Evolutionary conservation across 2,113 vertebrate genomes (phyloP), one percentile per base, ranked within the genome.

Genomic region (Microcebus griseorufus): DNA sequence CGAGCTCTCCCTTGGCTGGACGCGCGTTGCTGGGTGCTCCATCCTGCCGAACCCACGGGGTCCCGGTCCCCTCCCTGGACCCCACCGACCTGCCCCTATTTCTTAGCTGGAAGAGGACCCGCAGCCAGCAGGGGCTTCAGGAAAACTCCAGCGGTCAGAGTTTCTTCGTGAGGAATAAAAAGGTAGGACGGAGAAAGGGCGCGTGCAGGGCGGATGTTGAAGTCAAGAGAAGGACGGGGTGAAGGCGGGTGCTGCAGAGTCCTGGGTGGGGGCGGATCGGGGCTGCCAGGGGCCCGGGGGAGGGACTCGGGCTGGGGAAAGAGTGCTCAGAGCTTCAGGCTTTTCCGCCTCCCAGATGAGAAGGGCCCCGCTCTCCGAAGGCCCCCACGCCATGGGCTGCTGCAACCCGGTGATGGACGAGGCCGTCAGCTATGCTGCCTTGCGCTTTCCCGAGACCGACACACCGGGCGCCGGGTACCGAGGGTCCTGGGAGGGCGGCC

Each of bases 161-260:
- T 99, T 93, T 99, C 99, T 98, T 99, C 98, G 92, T 99, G 99
- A 98, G 99, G 72, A 97, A 99, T 98, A 85, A 99, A 98, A 98
- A 99, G 99, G 98, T 99, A 99, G 82, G 98, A 0, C n/a, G 99
- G 96, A 99, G 93, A 11, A 11, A 45, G 45, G 27, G 5, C 17
- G 5, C n/a, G 3, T 0, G 8, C 99, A n/a, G 98, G 99, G 25
- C 98, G 98, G 98, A 99, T 98, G 98, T 96, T 98, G 98, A 96
- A 99, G 99, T 98, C 99, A 99, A 80, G 98, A 98, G 99, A 22
- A 39, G 75, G 45, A 45, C 48, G 3, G 9, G 70, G 29, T 32
- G 37, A 34, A 39, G 55, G n/a, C 6, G 32, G 25, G 5, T 2
- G 9, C 39, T 17, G 4, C 73, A n/a, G 53, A 51, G 23, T 2